Conservation (phyloP, 2,888 invertebrate genomes). For the Slavum lentiscoides region DNA sequence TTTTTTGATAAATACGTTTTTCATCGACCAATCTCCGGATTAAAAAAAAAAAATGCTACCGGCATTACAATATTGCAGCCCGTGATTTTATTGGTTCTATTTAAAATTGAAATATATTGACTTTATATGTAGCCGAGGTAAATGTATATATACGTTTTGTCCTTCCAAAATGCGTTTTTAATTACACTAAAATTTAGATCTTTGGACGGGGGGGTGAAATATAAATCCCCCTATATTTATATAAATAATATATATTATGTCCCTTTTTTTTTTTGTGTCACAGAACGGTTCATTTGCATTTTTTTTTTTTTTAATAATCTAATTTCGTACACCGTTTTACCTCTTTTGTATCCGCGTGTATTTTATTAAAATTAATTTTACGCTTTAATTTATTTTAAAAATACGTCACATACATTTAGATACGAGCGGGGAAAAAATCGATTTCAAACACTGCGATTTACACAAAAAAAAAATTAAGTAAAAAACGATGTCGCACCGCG, state of each 20-base stretch:
- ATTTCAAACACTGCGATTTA: too few relatives aligned
- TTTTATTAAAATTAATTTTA: not conserved
- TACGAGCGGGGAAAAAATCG: too few relatives aligned
- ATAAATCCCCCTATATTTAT: slow-evolving; percentile 27
- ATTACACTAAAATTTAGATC: slow-evolving; percentile 10
- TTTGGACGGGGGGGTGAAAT: slow-evolving; percentile 7
- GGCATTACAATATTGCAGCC: too few relatives aligned
- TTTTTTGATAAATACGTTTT: too few relatives aligned
- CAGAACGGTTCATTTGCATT: slow-evolving; percentile 29
- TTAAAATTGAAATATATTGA: not conserved
- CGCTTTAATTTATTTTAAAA: too few relatives aligned
- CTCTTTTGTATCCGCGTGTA: not conserved
- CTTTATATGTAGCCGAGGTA: not conserved
- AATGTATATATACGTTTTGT: not conserved
- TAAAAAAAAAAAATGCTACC: too few relatives aligned
- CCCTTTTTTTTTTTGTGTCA: not conserved
- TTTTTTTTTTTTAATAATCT: not conserved
- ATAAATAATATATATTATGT: not conserved
- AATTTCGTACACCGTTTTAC: not conserved
- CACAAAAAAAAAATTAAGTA: too few relatives aligned
- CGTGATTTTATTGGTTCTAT: too few relatives aligned
- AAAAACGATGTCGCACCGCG: too few relatives aligned
- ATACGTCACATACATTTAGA: too few relatives aligned
- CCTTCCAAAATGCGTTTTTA: slow-evolving; percentile 32
- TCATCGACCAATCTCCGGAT: too few relatives aligned